A percentile compares a stretch with the other conserved stretches of the same genome.
These are phyloP conservation scores for Alosa sapidissima DNA, from an alignment of 2,797 vertebrate species.

Conservation along the genomic window DNA sequence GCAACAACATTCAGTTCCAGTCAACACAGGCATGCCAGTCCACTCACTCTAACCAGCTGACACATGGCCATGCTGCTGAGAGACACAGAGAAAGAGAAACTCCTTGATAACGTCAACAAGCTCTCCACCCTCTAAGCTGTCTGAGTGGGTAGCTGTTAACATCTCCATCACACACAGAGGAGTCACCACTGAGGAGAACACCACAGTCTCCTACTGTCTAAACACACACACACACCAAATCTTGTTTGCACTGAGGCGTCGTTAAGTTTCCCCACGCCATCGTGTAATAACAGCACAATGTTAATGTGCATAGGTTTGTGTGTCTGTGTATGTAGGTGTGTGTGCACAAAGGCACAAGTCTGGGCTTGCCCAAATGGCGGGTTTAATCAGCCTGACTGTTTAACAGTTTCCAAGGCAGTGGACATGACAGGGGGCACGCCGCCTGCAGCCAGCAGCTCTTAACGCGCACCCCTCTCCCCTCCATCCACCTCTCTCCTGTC, in stretches of 20 bases:
- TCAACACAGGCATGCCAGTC: neutral
- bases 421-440: slow-evolving; percentile 48
- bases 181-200: neutral
- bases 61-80: slow-evolving; percentile 22
- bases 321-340: slow-evolving; percentile 6
- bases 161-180: slow-evolving; percentile 29
- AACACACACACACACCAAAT: slow-evolving; percentile 14
- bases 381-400: slow-evolving; percentile 55
- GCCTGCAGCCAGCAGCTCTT: slow-evolving; percentile 25
- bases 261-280: slow-evolving; percentile 39
- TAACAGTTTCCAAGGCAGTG: slow-evolving; percentile 50
- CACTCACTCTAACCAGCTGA: neutral
- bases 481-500: neutral
- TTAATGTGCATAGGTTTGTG: neutral
- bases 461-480: neutral
- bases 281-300: slow-evolving; percentile 33
- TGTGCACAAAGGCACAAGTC: slow-evolving; percentile 34
- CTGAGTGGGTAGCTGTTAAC: slow-evolving; percentile 22
- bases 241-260: slow-evolving; percentile 31
- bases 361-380: slow-evolving; percentile 48
- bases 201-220: neutral
- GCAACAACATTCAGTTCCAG: neutral
- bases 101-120: slow-evolving; percentile 22
- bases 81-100: neutral
- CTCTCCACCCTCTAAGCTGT: slow-evolving; percentile 17